phyloP scores from a whole-genome alignment of 2,113 vertebrate species.

The Emydura subglobosa region DNA sequence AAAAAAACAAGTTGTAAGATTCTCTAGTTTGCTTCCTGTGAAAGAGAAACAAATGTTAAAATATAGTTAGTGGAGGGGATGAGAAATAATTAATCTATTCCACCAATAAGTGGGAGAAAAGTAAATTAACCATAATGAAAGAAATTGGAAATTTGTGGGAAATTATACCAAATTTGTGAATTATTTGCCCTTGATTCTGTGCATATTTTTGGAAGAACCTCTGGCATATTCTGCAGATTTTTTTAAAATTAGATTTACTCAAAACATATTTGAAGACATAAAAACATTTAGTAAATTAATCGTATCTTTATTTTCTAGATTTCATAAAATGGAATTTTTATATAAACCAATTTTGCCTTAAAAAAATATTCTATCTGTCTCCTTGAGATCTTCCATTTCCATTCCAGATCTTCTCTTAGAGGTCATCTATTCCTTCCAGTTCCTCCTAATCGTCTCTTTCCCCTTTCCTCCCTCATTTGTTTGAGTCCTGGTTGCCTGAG shows the following conservation, averaged over 20 bases:
- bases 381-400: not conserved
- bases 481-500: not conserved
- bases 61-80: not conserved
- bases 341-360: not conserved
- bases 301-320: not conserved
- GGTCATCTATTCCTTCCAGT: not conserved
- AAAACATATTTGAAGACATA: not conserved
- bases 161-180: fast-evolving
- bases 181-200: not conserved
- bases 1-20: not conserved
- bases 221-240: not conserved
- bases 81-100: not conserved
- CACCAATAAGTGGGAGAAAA: not conserved
- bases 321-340: not conserved
- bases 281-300: not conserved
- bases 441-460: not conserved
- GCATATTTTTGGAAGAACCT: not conserved
- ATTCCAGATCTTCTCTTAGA: not conserved
- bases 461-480: not conserved
- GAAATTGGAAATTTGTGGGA: fast-evolving
- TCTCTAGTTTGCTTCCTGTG: not conserved
- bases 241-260: not conserved
- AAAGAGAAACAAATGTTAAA: not conserved
- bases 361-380: not conserved
- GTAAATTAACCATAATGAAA: not conserved